These are phyloP conservation scores for Calephelis perditalis DNA, from an alignment of 2,888 invertebrate species.

Conservation along the genomic window DNA sequence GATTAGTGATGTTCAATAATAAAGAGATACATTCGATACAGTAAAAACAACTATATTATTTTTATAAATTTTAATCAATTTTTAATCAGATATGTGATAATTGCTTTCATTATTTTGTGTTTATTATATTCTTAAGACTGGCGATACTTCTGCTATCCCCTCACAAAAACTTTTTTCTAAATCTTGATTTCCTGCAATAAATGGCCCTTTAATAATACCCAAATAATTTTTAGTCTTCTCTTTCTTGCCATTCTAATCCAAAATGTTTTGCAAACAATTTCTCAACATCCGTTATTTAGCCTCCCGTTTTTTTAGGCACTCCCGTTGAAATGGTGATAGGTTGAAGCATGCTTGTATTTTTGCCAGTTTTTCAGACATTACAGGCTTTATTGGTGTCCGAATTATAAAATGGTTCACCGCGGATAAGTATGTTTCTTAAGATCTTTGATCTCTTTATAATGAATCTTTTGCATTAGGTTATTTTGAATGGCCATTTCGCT, in stretches of 20 bases:
- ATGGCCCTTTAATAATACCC: conserved; percentile 14
- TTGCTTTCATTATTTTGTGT: too few relatives aligned
- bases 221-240: conserved; percentile 26
- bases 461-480: conserved; percentile 29
- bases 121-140: conserved; percentile 13
- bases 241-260: conserved; percentile 28
- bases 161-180: conserved; percentile 22
- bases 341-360: conserved; percentile 28
- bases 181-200: conserved; percentile 24
- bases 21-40: too few relatives aligned
- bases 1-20: too few relatives aligned
- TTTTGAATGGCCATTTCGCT: conserved; percentile 28
- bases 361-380: conserved; percentile 29
- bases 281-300: conserved; percentile 28
- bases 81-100: too few relatives aligned
- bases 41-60: too few relatives aligned
- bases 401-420: conserved; percentile 27
- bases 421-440: conserved; percentile 22
- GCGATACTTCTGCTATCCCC: conserved; percentile 23
- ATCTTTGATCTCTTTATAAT: conserved; percentile 29
- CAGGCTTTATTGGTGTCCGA: conserved; percentile 23
- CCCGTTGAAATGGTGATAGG: conserved; percentile 22
- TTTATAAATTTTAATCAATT: too few relatives aligned
- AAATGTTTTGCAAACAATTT: conserved; percentile 30
- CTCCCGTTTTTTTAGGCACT: conserved; percentile 11